Evolutionary conservation across 1,140 invertebrate species (phyloP).

Genomic region (Drosophila takahashii): DNA sequence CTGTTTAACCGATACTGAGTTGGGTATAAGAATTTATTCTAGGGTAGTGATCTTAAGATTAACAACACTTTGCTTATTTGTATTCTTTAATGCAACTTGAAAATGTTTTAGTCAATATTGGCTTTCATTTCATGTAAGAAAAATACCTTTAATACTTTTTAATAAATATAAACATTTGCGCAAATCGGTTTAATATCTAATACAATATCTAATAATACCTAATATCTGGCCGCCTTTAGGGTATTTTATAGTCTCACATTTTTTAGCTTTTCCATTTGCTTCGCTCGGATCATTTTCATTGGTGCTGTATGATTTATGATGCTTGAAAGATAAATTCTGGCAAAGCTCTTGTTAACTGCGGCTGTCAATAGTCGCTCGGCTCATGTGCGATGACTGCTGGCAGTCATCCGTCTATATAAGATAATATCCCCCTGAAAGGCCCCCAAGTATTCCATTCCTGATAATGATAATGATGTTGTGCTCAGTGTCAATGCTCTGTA

Average conservation of each 20-base stretch:
- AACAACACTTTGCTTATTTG: too few relatives aligned
- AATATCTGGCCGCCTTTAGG: not conserved
- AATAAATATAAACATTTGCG: not conserved
- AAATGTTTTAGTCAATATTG: too few relatives aligned
- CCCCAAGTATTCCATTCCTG: slow-evolving; percentile 1
- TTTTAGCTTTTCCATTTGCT: not conserved
- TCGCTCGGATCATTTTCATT: slow-evolving; percentile 31
- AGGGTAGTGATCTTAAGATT: too few relatives aligned
- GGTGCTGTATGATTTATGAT: slow-evolving; percentile 71
- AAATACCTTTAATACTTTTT: too few relatives aligned
- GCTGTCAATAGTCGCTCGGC: slow-evolving; percentile 72
- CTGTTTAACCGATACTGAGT: too few relatives aligned
- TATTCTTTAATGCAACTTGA: too few relatives aligned
- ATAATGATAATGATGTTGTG: slow-evolving; percentile 43
- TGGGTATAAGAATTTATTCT: too few relatives aligned
- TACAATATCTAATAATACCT: too few relatives aligned
- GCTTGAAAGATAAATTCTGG: slow-evolving; percentile 79
- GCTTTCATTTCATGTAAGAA: too few relatives aligned
- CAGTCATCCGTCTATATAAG: slow-evolving; percentile 25
- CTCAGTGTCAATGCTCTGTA: slow-evolving; percentile 76
- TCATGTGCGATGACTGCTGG: slow-evolving; percentile 18
- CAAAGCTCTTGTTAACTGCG: slow-evolving; percentile 70
- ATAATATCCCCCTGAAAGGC: not conserved
- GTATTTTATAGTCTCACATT: not conserved
- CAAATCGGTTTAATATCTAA: not conserved